These are phyloP conservation scores for Tenebrosternarchus preto DNA, from an alignment of 2,113 vertebrate genomes.

Conservation along the genomic window DNA sequence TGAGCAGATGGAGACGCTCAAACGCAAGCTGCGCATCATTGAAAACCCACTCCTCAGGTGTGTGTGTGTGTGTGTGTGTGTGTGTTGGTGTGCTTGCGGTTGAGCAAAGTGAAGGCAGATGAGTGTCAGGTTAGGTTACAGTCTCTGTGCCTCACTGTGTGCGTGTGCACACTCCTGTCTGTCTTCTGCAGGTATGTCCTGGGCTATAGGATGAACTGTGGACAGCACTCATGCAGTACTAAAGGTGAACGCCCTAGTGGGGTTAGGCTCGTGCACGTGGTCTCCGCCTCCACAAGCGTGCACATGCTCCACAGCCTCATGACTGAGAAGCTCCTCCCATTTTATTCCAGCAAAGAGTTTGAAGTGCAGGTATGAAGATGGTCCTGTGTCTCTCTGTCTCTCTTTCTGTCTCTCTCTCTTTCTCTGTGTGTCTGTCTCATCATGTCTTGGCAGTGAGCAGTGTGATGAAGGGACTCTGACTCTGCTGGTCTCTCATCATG, in stretches of 20 bases:
- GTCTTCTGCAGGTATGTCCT: constrained; percentile 82
- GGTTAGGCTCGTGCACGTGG: constrained; percentile 82
- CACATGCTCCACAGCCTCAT: constrained; percentile 79
- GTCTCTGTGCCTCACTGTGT: background rate
- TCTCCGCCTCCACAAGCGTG: constrained; percentile 74
- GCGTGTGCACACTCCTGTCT: constrained; percentile 4
- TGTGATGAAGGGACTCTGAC: background rate
- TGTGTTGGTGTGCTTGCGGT: constrained; percentile 1
- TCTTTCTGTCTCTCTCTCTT: background rate
- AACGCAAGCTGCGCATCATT: constrained; percentile 89
- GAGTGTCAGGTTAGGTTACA: background rate
- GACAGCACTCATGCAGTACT: constrained; percentile 73
- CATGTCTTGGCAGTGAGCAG: background rate
- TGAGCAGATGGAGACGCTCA: constrained; percentile 84
- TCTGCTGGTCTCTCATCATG: background rate
- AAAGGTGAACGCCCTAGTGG: constrained; percentile 77
- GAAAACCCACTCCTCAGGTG: constrained; percentile 90
- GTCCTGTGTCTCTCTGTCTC: too few species aligned
- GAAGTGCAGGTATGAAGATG: constrained; percentile 81
- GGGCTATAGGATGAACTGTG: constrained; percentile 82
- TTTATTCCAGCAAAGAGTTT: constrained; percentile 72
- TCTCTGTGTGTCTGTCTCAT: too few species aligned
- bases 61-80: constrained; percentile 19
- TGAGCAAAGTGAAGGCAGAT: background rate
- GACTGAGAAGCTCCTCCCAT: constrained; percentile 78